Base-by-base conservation (phyloP, 2,888 invertebrate species). In the Diadromus collaris region DNA sequence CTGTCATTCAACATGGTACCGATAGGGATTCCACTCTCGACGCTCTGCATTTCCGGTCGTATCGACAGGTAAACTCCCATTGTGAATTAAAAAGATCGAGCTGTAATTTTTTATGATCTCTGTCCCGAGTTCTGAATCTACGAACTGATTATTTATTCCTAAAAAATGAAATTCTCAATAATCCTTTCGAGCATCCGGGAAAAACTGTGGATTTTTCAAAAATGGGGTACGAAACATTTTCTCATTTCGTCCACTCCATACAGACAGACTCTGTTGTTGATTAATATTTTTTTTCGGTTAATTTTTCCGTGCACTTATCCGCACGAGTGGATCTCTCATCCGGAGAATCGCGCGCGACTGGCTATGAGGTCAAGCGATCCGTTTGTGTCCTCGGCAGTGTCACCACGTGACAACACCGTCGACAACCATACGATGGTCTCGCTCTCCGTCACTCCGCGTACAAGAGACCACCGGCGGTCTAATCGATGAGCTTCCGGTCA, bases 401-500 rank as follows among this genome's bases (percentile, higher is more conserved):
- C 64, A 71, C 80, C 82, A 81, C 79, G 82, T 82, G 82, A 78
- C 79, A 83, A 78, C 65, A 69, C 64, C 63, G 67, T 77, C 61
- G 73, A 60, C 41, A 63, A 41, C 71, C 38, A n/a, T 56, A 54
- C 61, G 67, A 46, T n/a, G 51, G 44, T 64, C 51, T 64, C 24
- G 24, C 27, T 54, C 54, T 27, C 27, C 13, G 24, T 29, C 29
- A 27, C 16, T 29, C 56, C 27, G 65, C 73, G 79, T 54, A 68
- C 69, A 67, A 68, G 63, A 72, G 72, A 73, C 64, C 56, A 63
- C 44, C 24, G 56, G 41, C 73, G 61, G 69, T 76, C 71, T 80
- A 80, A 81, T 81, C 80, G 80, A 83, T 81, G 75, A 67, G 69
- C 76, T 80, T 80, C 78, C 81, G 80, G 80, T 80, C 78, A 83